These are phyloP conservation scores for Catocala fraxini DNA, from an alignment of 2,888 invertebrate genomes.

Conservation along the genomic window DNA sequence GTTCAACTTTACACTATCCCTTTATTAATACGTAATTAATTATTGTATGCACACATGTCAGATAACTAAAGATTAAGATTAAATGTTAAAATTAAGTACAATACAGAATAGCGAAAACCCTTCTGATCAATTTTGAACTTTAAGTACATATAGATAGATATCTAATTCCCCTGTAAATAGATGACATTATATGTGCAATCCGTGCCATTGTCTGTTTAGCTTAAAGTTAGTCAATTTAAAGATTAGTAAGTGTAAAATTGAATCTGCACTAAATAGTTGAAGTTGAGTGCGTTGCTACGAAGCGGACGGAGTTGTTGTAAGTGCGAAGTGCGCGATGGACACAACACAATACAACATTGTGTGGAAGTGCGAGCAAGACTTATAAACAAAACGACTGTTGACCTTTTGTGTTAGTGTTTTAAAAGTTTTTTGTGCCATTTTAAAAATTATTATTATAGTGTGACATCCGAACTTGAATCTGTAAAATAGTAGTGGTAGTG, in stretches of 20 bases:
- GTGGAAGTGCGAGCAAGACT: conserved; percentile 76
- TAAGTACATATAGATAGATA: conserved; percentile 70
- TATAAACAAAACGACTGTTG: conserved; percentile 76
- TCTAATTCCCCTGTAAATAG: conserved; percentile 82
- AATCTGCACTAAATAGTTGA: conserved; percentile 53
- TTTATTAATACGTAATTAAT: conserved; percentile 80
- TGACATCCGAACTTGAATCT: conserved; percentile 88
- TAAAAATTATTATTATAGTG: conserved; percentile 83
- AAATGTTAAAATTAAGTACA: conserved; percentile 81
- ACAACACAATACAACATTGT: conserved; percentile 54
- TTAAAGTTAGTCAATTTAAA: conserved; percentile 83
- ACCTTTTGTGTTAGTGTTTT: conserved; percentile 86
- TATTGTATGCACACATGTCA: conserved; percentile 77
- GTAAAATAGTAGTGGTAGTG: conserved; percentile 82
- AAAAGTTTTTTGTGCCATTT: conserved; percentile 87
- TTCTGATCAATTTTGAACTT: conserved; percentile 76
- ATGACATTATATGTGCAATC: conserved; percentile 83
- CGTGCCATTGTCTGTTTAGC: conserved; percentile 87
- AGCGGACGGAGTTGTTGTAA: conserved; percentile 52
- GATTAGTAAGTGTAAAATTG: conserved; percentile 65
- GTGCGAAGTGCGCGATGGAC: conserved; percentile 54
- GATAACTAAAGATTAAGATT: conserved; percentile 76
- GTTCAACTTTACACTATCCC: conserved; percentile 77
- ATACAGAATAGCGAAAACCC: conserved; percentile 69
- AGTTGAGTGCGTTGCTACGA: conserved; percentile 51